Base-by-base conservation (phyloP, 2,888 invertebrate species). In the Drosophila robusta region DNA sequence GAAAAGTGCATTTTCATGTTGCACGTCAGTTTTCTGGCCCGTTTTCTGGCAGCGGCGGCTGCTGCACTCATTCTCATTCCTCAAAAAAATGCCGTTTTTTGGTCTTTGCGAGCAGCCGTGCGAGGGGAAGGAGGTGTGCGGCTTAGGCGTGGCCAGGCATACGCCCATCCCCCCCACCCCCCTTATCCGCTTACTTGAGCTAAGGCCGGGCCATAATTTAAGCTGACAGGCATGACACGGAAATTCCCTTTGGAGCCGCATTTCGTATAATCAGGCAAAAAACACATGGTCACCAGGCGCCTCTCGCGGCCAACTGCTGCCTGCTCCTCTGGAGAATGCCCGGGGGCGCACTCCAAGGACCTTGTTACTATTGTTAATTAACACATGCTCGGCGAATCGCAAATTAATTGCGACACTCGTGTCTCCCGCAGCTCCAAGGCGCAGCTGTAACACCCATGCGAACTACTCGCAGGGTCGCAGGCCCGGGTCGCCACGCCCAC, bases 301-400 rank as follows among this genome's bases (percentile, higher is more conserved):
- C 78, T 74, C 56, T 4, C 50, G 46, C 49, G 62, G 73, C 50
- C 57, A 45, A 42, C 52, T 18, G 29, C 54, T 49, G 65, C 50
- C 47, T 29, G 29, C 62, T 70, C 70, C 71, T 54, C 32, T 3
- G 61, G 68, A 38, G 61, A 9, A 9, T 42, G 58, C 66, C 41
- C 41, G 47, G 54, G 34, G 45, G 57, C 47, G 56, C 62, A 67
- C 85, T 77, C 78, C 64, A 70, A 86, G 75, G 77, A 78, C 82
- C 73, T 68, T 80, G 75, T 78, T 75, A 74, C 78, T 66, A 72
- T 76, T 87, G 88, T 90, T 91, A 91, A 90, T 90, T 91, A 91
- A 90, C 90, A 90, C 86, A 88, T 90, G 91, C 89, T 91, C 90
- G 84, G 70, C 91, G 90, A 90, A 89, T 89, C 89, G 91, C 90